These are phyloP conservation scores for Macroglossus sobrinus DNA, from an alignment of 2,113 vertebrate genomes.

Conservation along the genomic window DNA sequence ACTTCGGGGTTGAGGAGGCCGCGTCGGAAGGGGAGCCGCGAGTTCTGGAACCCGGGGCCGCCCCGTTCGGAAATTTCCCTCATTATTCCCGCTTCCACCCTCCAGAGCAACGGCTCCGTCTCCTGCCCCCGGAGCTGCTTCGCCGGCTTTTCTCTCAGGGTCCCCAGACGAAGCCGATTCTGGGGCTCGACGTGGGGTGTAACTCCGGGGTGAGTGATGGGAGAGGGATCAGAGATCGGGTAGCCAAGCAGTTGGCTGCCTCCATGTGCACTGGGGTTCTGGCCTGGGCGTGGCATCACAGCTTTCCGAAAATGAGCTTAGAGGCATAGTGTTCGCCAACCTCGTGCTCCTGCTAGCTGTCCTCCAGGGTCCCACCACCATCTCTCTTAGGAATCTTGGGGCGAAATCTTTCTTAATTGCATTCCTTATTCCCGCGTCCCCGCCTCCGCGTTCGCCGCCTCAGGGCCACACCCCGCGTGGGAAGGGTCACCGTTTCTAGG, in stretches of 20 bases:
- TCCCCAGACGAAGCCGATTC: slow-evolving; percentile 62
- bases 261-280: background rate
- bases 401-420: background rate
- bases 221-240: background rate
- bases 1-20: background rate
- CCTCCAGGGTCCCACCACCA: background rate
- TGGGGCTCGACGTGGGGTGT: slow-evolving; percentile 94
- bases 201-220: slow-evolving; percentile 91
- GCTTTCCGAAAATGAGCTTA: background rate
- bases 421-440: background rate
- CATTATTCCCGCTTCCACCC: slow-evolving; percentile 94
- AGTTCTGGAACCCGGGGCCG: slow-evolving; percentile 86
- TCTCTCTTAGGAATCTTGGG: background rate
- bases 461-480: background rate
- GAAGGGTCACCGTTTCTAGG: background rate
- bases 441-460: background rate
- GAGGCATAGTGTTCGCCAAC: background rate
- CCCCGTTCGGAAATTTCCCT: slow-evolving; percentile 93
- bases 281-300: background rate
- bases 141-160: slow-evolving; percentile 79
- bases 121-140: slow-evolving; percentile 87
- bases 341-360: no score
- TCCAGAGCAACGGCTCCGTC: slow-evolving; percentile 87
- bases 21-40: background rate
- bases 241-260: background rate